A percentile compares a stretch with the other conserved stretches of the same genome.
Evolutionary conservation across 2,797 vertebrate species (phyloP).

Genomic region (Poecilia wingei): DNA sequence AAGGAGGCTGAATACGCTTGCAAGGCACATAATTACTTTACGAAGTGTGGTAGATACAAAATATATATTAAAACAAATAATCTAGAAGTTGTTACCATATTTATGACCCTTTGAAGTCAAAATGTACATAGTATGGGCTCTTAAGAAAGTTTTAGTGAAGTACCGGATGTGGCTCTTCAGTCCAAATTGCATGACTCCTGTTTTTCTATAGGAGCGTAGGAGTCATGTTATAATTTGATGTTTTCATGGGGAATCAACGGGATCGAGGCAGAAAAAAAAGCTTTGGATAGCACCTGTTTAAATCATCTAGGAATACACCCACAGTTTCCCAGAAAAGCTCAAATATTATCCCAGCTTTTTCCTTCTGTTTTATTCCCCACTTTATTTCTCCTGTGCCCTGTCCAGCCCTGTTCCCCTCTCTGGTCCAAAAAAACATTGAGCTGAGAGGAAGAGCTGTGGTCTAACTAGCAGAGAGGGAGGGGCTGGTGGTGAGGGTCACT

Average conservation of each 20-base stretch:
- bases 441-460: slow-evolving; percentile 73
- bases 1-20: neutral
- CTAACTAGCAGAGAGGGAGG: slow-evolving; percentile 61
- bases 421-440: slow-evolving; percentile 44
- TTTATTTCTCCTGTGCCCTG: slow-evolving; percentile 15
- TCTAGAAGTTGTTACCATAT: neutral
- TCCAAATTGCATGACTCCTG: neutral
- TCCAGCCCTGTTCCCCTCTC: slow-evolving; percentile 25
- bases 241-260: slow-evolving; percentile 12
- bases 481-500: slow-evolving; percentile 30
- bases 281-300: slow-evolving; percentile 60
- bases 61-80: neutral
- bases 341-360: slow-evolving; percentile 55
- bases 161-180: neutral
- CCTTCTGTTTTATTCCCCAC: slow-evolving; percentile 10
- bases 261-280: slow-evolving; percentile 18
- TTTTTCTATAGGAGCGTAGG: neutral
- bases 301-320: slow-evolving; percentile 51
- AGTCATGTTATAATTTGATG: slow-evolving; percentile 7
- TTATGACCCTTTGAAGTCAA: neutral
- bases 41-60: neutral
- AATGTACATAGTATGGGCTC: too few relatives aligned
- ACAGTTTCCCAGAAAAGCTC: slow-evolving; percentile 58
- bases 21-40: neutral
- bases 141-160: neutral